Base-by-base conservation (phyloP, 2,888 invertebrate genomes). In the Xestia xanthographa region DNA sequence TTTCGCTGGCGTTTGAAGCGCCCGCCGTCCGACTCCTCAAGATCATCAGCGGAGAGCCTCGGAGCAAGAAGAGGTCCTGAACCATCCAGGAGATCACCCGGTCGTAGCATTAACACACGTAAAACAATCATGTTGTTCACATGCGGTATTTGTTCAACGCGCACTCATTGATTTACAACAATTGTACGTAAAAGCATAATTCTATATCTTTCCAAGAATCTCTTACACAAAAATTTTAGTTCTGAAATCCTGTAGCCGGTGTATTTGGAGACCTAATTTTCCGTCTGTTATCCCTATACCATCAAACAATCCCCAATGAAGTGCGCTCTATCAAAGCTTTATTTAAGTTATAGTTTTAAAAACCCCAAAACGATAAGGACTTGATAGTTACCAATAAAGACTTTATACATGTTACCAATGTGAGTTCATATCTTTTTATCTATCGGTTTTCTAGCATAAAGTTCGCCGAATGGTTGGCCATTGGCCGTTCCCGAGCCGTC, bases 1-100 rank as follows among this genome's bases (percentile, higher is more conserved):
- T 98, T 80, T 98, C 98, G 17, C 94, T 98, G 87, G 97, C 97
- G 2, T 98, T 98, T 90, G 98, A 98, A 92, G 98, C 98, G n/a
- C 98, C 98, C 0, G 97, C 98, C 67, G 98, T 98, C 66, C 97
- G 98, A 89, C 94, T 98, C 80, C 96, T 98, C 79, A 98, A 98
- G 95, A 97, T 98, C 86, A 94, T 97, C 86, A 95, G 92, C 82
- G 93, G 94, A 2, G 91, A 93, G 84, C 89, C 89, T 62, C 84
- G 91, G 89, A 90, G 93, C 91, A 91, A 94, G 92, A 94, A 93
- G 92, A 90, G 86, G 75, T 91, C 92, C 78, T 93, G 91, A 92
- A 77, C 68, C 62, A 67, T 48, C 60, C 43, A 79, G 41, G 6
- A 75, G 14, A 66, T 26, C n/a, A 43, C 20, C 48, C 26, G 66